Conservation (phyloP, 2,113 vertebrate genomes). For the Pseudolaguvia tuberculata region DNA sequence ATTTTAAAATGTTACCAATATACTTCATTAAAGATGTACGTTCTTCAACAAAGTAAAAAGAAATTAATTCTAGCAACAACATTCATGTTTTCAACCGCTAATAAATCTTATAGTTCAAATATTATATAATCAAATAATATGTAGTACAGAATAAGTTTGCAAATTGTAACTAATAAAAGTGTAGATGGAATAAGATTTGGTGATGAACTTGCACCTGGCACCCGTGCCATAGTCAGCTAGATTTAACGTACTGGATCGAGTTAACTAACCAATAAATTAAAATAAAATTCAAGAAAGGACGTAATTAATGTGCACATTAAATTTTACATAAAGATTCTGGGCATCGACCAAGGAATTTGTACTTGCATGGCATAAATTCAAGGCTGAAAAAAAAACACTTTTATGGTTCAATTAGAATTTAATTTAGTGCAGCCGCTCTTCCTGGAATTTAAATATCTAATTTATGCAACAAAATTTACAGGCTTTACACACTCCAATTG, state of each 20-base stretch:
- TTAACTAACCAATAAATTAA: background rate
- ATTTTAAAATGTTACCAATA: too few relatives aligned
- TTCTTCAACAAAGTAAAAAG: too few relatives aligned
- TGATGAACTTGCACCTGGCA: conserved; percentile 1
- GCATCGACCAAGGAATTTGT: background rate
- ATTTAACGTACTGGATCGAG: background rate
- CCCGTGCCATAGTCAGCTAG: background rate
- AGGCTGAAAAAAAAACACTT: too few relatives aligned
- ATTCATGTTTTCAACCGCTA: too few relatives aligned
- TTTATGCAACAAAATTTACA: background rate
- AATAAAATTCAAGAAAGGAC: background rate
- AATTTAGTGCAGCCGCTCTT: background rate
- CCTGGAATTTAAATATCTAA: background rate
- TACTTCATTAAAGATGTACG: too few relatives aligned
- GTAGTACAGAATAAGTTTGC: too few relatives aligned
- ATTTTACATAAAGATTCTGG: background rate
- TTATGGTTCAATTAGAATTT: background rate
- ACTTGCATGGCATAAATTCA: background rate
- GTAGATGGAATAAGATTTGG: too few relatives aligned
- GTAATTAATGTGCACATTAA: background rate
- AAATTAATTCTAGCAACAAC: too few relatives aligned
- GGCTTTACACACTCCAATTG: background rate
- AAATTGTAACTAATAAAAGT: too few relatives aligned
- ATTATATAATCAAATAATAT: too few relatives aligned
- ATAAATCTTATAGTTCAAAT: too few relatives aligned